Base-by-base conservation (phyloP, 2,113 vertebrate genomes). In the Phalacrocorax aristotelis region DNA sequence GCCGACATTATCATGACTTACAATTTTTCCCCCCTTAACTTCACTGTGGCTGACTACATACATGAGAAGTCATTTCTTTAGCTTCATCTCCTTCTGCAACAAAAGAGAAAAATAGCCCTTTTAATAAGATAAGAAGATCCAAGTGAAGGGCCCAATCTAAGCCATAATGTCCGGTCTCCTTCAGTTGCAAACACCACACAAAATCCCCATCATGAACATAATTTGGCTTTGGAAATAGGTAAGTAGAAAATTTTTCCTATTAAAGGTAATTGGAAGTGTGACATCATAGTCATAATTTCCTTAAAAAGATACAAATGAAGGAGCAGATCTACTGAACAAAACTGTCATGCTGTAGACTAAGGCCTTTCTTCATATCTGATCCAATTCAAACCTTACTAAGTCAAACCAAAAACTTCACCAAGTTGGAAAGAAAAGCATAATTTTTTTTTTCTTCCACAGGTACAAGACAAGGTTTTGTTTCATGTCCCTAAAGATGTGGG, bases 1-100 rank as follows among this genome's bases (percentile, higher is more conserved):
- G 89, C 93, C 96, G 94, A 94, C 85, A 93, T 96, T 97, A 96
- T 93, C 93, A 91, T 29, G 52, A 32, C 58, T 96, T 95, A 74
- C 94, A 93, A 92, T 93, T 97, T 95, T 96, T 72, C 34, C 79
- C 87, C 92, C 48, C 55, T 93, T 94, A 94, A 88, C 90, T 94
- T 87, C 91, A 75, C 74, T 89, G 87, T 61, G 78, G 88, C 72
- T 95, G 83, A 71, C 86, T 90, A 90, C 89, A 89, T 90, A 90
- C 89, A 89, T 77, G 76, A 87, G 79, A 86, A 84, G 48, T 83
- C 54, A 97, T 70, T 98, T 97, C 89, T 94, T 93, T 94, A 92
- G 74, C 81, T 96, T 79, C 89, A 91, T 83, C 75, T 96, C 54
- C 70, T 88, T 71, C 48, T 48, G 64, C 65, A 96, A 82, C 32